These are phyloP conservation scores for Melitaea athalia DNA, from an alignment of 2,888 invertebrate species.

Conservation along the genomic window DNA sequence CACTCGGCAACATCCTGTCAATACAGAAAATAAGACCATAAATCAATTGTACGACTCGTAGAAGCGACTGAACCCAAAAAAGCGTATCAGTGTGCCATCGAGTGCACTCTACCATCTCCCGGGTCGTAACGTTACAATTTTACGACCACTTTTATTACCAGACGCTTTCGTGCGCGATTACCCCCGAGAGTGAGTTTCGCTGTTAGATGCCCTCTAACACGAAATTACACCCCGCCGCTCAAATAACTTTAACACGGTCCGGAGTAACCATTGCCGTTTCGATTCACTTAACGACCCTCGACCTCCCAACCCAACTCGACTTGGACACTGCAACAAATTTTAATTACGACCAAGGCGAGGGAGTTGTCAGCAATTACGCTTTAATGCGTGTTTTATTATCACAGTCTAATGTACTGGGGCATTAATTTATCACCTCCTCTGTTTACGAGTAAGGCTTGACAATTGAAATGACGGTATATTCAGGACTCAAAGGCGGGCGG, in stretches of 20 bases:
- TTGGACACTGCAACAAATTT: constrained; percentile 44
- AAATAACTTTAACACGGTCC: constrained; percentile 46
- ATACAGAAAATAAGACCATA: constrained; percentile 59
- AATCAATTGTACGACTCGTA: constrained; percentile 60
- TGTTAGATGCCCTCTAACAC: constrained; percentile 70
- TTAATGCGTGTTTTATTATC: constrained; percentile 81
- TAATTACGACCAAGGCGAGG: constrained; percentile 41
- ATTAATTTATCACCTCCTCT: constrained; percentile 80
- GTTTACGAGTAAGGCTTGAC: constrained; percentile 77
- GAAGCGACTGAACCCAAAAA: constrained; percentile 65
- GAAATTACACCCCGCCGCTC: constrained; percentile 54
- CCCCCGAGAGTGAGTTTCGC: constrained; percentile 82
- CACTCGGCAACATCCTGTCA: constrained; percentile 50
- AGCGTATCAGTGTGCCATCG: constrained; percentile 75
- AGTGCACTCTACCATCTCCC: constrained; percentile 75
- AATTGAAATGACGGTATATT: constrained; percentile 76
- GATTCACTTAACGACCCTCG: constrained; percentile 12
- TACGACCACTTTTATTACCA: constrained; percentile 80
- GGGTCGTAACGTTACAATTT: constrained; percentile 80
- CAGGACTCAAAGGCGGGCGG: constrained; percentile 62
- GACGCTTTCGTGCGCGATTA: constrained; percentile 82
- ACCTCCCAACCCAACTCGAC: constrained; percentile 36
- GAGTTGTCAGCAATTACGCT: constrained; percentile 75
- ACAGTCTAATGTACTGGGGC: constrained; percentile 78
- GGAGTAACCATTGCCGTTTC: constrained; percentile 55